These are phyloP conservation scores for Strigamia transsilvanica DNA, from an alignment of 2,888 invertebrate genomes.

Conservation along the genomic window DNA sequence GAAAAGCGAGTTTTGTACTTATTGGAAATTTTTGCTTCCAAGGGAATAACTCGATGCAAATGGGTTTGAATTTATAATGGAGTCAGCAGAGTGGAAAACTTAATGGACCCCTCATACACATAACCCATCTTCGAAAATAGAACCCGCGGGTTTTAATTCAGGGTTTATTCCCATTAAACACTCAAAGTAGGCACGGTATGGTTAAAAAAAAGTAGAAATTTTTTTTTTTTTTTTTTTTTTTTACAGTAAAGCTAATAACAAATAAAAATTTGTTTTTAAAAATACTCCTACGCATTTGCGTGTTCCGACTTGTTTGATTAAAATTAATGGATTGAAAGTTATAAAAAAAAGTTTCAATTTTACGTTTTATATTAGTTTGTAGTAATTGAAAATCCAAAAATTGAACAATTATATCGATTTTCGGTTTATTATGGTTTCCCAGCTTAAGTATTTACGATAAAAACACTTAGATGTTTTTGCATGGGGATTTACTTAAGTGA, in stretches of 20 bases:
- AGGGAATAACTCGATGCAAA: conserved; percentile 30
- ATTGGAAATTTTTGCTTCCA: conserved; percentile 30
- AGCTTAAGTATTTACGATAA: too few relatives aligned
- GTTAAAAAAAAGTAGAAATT: not conserved
- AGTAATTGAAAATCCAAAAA: too few relatives aligned
- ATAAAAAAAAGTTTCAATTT: too few relatives aligned
- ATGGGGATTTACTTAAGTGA: too few relatives aligned
- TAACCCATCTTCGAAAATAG: conserved; percentile 30
- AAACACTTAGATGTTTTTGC: too few relatives aligned
- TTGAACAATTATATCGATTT: too few relatives aligned
- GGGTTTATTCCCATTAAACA: conserved; percentile 20
- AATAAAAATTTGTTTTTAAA: not conserved
- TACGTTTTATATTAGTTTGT: too few relatives aligned
- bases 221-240: not conserved
- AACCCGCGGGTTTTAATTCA: conserved; percentile 26
- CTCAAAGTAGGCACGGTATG: not conserved
- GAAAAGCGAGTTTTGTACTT: conserved; percentile 29
- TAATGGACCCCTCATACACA: conserved; percentile 21
- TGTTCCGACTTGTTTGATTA: not conserved
- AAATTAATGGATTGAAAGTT: not conserved
- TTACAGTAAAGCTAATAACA: not conserved
- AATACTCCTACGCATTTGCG: not conserved
- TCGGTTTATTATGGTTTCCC: too few relatives aligned
- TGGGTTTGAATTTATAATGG: conserved; percentile 30
- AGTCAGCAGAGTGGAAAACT: conserved; percentile 26